phyloP scores from a whole-genome alignment of 2,888 invertebrate genomes.

The Nysson spinosus region DNA sequence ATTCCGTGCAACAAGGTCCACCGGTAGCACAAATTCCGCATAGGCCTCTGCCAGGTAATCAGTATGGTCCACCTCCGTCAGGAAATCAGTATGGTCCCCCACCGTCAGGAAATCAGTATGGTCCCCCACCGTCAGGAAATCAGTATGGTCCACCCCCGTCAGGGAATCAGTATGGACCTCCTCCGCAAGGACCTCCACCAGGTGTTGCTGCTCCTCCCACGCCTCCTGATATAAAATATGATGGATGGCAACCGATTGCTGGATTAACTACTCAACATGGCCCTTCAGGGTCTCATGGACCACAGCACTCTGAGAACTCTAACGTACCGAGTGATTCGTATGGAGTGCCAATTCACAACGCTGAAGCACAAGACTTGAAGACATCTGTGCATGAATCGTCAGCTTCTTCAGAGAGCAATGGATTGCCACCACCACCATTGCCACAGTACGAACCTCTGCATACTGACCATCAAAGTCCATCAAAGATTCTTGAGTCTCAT shows the following conservation, averaged over 20 bases:
- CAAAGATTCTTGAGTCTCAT: constrained; percentile 16
- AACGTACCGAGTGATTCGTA: constrained; percentile 79
- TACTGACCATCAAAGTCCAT: constrained; percentile 51
- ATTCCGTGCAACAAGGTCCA: constrained; percentile 5
- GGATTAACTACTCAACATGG: constrained; percentile 79
- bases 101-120: constrained; percentile 77
- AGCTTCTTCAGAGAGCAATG: constrained; percentile 60
- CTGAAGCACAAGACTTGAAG: constrained; percentile 71
- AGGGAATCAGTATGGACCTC: too few species aligned
- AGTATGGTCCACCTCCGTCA: constrained; percentile 81
- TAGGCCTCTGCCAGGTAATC: constrained; percentile 74
- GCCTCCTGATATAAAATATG: constrained; percentile 86
- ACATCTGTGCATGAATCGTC: constrained; percentile 65
- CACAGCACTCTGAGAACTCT: constrained; percentile 66
- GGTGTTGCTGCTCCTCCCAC: constrained; percentile 87
- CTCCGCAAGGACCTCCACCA: constrained; percentile 82
- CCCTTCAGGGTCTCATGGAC: constrained; percentile 66
- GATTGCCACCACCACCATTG: constrained; percentile 71
- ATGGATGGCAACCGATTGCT: constrained; percentile 92
- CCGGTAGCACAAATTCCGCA: constrained; percentile 50
- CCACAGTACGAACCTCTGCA: constrained; percentile 72
- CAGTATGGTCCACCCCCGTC: too few species aligned
- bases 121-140: constrained; percentile 26
- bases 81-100: constrained; percentile 80
- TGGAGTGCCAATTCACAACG: constrained; percentile 77